Evolutionary conservation across 1,140 invertebrate species (phyloP).

Genomic region (Drosophila ironensis): DNA sequence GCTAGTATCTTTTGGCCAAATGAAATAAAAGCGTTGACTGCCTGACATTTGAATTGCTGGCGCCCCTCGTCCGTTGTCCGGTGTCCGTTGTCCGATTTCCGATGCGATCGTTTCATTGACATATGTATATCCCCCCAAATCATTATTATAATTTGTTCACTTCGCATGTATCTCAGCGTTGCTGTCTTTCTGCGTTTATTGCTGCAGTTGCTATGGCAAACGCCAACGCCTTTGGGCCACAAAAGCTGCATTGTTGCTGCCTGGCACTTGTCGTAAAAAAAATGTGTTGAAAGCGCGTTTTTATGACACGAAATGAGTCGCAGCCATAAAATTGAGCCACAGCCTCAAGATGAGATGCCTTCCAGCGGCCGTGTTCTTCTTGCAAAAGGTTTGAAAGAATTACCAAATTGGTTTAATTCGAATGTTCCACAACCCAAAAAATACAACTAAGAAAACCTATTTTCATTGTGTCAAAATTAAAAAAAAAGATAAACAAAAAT

Average conservation of each 20-base stretch:
- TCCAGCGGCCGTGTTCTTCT: too few relatives aligned
- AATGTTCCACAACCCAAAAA: too few relatives aligned
- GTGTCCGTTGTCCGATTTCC: too few relatives aligned
- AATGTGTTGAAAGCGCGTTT: slow-evolving; percentile 77
- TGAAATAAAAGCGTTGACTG: slow-evolving; percentile 19
- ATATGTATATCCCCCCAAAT: slow-evolving; percentile 41
- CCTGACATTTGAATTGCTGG: slow-evolving; percentile 28
- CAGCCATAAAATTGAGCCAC: slow-evolving; percentile 60
- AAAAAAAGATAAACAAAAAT: too few relatives aligned
- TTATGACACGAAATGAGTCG: slow-evolving; percentile 73
- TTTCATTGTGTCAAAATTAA: too few relatives aligned
- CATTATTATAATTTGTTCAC: slow-evolving; percentile 76
- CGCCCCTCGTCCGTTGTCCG: too few relatives aligned
- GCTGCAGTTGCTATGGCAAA: slow-evolving; percentile 56
- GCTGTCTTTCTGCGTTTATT: slow-evolving; percentile 39
- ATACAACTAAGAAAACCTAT: too few relatives aligned
- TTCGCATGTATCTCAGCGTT: slow-evolving; percentile 20
- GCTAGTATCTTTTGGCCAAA: background rate
- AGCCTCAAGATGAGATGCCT: slow-evolving; percentile 19
- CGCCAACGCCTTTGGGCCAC: slow-evolving; percentile 72
- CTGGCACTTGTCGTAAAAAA: slow-evolving; percentile 69
- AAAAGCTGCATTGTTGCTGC: slow-evolving; percentile 57
- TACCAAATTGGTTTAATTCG: too few relatives aligned
- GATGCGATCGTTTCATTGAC: slow-evolving; percentile 8
- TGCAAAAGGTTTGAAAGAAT: too few relatives aligned